Evolutionary conservation across 2,888 invertebrate species (phyloP), one percentile per base, ranked within the genome.

Genomic region (Electrophaes corylata): DNA sequence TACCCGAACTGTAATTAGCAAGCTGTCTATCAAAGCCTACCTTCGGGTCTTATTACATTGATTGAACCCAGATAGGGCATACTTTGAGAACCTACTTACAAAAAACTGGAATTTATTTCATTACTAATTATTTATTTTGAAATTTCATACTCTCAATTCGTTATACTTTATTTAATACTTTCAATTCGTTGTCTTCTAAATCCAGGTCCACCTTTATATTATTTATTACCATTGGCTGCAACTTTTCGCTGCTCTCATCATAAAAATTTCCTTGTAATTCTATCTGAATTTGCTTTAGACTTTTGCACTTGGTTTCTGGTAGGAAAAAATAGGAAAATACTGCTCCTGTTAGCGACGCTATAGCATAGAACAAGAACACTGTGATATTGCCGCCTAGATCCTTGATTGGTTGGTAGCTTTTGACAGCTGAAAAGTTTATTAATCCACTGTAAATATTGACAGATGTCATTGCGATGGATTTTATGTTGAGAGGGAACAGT

Each of bases 261-360:
- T 78, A 78, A 0, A 67, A 40, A 29, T 72, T 66, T 4, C 88
- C 88, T 61, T 92, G 87, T 5, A 94, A 66, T 33, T 91, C 78
- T 31, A 89, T 82, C 67, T 93, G 93, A 46, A 94, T 93, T 58
- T 93, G 92, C 26, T 86, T 74, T 29, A 94, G 80, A 43, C 92
- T 93, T 64, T 93, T 93, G 0, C 92, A 92, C 64, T 90, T 93
- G 0, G 93, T 93, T 76, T 94, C 94, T 5, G 93, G 93, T 0
- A 93, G 88, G 43, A 82, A 46, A 5, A 86, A 71, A 12, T 75
- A 67, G 1, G 91, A 84, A 60, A 93, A 93, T 1, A 84, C 46
- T 1, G 88, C 80, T 0, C 93, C 92, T 12, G 80, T 45, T n/a
- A 91, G 74, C 6, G 91, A 83, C 1, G 87, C 78, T 0, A 70